These are phyloP conservation scores for Magallana angulata DNA, from an alignment of 1,140 invertebrate genomes.

Conservation along the genomic window DNA sequence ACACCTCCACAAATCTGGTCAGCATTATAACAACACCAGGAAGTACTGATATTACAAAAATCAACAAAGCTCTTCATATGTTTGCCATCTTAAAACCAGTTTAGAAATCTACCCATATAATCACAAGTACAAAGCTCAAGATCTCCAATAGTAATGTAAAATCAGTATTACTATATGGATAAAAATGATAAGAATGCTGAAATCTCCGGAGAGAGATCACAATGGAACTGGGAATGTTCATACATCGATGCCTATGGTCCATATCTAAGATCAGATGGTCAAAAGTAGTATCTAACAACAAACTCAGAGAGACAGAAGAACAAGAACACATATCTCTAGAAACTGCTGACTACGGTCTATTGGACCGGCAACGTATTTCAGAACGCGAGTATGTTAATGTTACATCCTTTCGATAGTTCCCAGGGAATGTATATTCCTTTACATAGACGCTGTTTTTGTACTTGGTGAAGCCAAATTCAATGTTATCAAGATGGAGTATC, in stretches of 20 bases:
- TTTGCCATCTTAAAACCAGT: conserved; percentile 32
- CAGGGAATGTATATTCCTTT: too few species aligned
- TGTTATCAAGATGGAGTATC: too few species aligned
- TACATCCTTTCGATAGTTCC: too few species aligned
- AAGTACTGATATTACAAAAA: conserved; percentile 9
- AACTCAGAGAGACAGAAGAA: background rate
- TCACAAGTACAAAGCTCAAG: background rate
- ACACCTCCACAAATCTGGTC: conserved; percentile 3
- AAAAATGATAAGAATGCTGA: conserved; percentile 35
- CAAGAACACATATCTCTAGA: background rate
- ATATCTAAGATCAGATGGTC: conserved; percentile 37
- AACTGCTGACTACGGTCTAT: too few species aligned
- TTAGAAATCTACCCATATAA: background rate
- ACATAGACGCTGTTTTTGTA: too few species aligned
- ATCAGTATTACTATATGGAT: conserved; percentile 38
- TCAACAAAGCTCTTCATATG: conserved; percentile 8
- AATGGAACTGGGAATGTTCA: too few species aligned
- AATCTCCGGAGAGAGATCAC: too few species aligned
- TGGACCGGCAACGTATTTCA: too few species aligned
- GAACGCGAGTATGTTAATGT: too few species aligned
- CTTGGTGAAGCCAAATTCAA: too few species aligned
- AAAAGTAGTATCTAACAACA: background rate
- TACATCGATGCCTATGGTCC: too few species aligned
- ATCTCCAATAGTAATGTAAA: conserved; percentile 44
- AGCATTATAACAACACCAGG: conserved; percentile 14